Evolutionary conservation across 2,797 vertebrate genomes (phyloP), one percentile per base, ranked within the genome.

Genomic region (Corythornis leucogaster): DNA sequence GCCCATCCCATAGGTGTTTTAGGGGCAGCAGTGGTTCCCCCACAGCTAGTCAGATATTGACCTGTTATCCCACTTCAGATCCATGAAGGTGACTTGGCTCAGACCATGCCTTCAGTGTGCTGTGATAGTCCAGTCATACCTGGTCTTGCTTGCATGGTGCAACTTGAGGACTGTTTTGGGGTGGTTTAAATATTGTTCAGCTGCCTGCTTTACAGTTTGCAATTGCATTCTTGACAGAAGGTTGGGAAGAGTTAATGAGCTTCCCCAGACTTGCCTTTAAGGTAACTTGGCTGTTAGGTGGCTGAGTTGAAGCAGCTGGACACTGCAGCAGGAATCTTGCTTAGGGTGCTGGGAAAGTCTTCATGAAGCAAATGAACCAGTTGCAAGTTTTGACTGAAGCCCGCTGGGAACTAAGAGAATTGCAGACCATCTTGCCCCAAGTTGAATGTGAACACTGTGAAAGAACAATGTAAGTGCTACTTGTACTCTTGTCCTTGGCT

Each of bases 401-500:
- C 78, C 46, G 4, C 54, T 68, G 88, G 87, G 71, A 92, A 3
- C 28, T n/a, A 18, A 31, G 58, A 73, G 30, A 75, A 40, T 28
- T 62, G 59, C 38, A 79, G 62, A 33, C 61, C 4, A 0, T 79
- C 53, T 82, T 90, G 71, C 71, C 0, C 0, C 31, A 61, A 86
- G 78, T 90, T 88, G 70, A 82, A 82, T 80, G 45, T 17, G 13
- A 87, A 33, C 18, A 4, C 70, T 17, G 1, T 88, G 85, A 31
- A 87, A 85, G 83, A 80, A 77, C 71, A 70, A 45, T 26, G 2
- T 51, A 80, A 87, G 75, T 57, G 78, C 75, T 92, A 4, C 67
- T 92, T 67, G 61, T 76, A 81, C 53, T 79, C 83, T 87, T 87
- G 78, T 90, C 88, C 90, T 94, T 92, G 84, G 86, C 90, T 78